Conservation (phyloP, 2,797 vertebrate genomes). For the Acrossocheilus fasciatus region DNA sequence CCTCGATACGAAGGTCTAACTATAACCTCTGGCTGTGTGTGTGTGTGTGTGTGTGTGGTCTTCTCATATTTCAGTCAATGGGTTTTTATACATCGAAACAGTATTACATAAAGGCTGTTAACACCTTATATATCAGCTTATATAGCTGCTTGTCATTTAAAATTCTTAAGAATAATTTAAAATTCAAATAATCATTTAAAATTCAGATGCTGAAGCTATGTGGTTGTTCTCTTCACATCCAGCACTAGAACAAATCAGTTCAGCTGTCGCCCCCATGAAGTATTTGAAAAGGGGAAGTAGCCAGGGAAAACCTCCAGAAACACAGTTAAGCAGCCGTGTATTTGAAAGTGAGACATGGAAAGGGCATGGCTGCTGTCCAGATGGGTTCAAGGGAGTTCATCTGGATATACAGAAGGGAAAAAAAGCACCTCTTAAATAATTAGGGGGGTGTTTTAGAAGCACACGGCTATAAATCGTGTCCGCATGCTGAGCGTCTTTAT, state of each 20-base stretch:
- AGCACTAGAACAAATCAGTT: slow-evolving; percentile 28
- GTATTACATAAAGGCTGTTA: not conserved
- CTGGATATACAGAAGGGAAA: not conserved
- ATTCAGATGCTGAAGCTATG: not conserved
- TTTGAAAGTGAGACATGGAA: slow-evolving; percentile 15
- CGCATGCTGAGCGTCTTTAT: slow-evolving; percentile 40
- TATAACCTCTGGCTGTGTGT: slow-evolving; percentile 6
- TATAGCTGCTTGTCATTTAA: not conserved
- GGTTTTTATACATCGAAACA: not conserved
- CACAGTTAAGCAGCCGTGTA: slow-evolving; percentile 25
- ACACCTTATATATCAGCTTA: not conserved
- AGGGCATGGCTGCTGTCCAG: slow-evolving; percentile 52
- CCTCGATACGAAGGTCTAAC: not conserved
- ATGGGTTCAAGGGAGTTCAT: slow-evolving; percentile 35
- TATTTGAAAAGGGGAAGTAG: slow-evolving; percentile 8
- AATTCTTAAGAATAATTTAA: not conserved
- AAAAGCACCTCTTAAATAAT: slow-evolving; percentile 49
- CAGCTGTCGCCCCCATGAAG: not conserved
- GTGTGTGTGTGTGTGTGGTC: not conserved
- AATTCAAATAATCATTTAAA: not conserved
- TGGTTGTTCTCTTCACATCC: not conserved
- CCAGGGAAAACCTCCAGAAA: slow-evolving; percentile 34
- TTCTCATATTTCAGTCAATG: slow-evolving; percentile 17
- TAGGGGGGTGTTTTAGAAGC: slow-evolving; percentile 32
- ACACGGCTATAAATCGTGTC: slow-evolving; percentile 38